Conservation (phyloP, 1,140 invertebrate genomes). For the Pseudomyrmex concolor region DNA sequence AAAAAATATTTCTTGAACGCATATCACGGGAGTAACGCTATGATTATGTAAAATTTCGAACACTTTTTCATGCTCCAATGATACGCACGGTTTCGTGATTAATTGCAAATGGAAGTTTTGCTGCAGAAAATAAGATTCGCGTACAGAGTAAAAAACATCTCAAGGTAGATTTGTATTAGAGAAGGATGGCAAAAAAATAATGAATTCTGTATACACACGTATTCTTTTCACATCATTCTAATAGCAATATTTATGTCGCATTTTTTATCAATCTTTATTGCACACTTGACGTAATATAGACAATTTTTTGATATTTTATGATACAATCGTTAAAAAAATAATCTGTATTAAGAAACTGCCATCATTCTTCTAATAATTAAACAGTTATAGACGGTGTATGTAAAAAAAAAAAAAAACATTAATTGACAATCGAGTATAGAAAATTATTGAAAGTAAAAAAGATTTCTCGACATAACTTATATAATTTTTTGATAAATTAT, state of each 20-base stretch:
- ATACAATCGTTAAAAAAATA: slow-evolving; percentile 1
- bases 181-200: neutral
- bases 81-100: neutral
- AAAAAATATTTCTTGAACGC: slow-evolving; percentile 46
- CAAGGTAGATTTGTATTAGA: slow-evolving; percentile 13
- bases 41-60: slow-evolving; percentile 60
- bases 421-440: slow-evolving; percentile 18
- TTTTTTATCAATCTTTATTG: neutral
- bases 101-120: slow-evolving; percentile 11
- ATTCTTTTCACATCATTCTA: neutral
- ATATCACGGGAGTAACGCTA: neutral
- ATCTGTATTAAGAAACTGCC: slow-evolving; percentile 7
- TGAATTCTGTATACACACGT: neutral
- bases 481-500: slow-evolving; percentile 48
- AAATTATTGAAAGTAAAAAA: slow-evolving; percentile 46
- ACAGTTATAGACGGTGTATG: slow-evolving; percentile 12
- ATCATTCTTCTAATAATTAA: slow-evolving; percentile 29
- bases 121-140: neutral
- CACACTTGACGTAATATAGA: neutral
- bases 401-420: slow-evolving; percentile 14
- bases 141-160: neutral
- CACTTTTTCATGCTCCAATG: neutral
- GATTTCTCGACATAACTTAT: slow-evolving; percentile 41
- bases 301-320: no score
- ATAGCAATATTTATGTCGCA: slow-evolving; percentile 7